Conservation (phyloP, 2,113 vertebrate species). For the Madoqua kirkii region DNA sequence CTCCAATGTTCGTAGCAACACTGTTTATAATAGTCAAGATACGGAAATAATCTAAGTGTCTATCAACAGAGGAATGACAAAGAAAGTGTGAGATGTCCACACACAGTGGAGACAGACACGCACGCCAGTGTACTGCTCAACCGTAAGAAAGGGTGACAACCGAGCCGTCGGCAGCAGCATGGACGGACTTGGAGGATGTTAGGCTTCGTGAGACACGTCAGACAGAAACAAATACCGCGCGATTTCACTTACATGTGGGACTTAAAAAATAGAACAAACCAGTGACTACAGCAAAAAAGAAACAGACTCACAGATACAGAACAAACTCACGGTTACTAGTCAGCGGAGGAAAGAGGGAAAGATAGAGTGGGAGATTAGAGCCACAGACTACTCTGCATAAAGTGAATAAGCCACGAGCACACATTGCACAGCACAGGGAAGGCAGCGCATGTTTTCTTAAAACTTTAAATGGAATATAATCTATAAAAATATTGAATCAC, state of each 20-base stretch:
- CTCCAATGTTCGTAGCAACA: neutral
- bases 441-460: neutral
- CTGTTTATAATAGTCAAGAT: neutral
- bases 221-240: neutral
- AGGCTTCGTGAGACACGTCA: neutral
- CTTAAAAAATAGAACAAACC: neutral
- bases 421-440: neutral
- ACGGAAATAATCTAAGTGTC: neutral
- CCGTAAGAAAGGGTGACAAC: fast-evolving
- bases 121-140: fast-evolving
- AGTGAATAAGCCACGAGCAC: neutral
- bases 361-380: neutral
- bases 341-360: neutral
- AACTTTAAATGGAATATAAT: neutral
- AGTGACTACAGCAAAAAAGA: neutral
- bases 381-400: neutral
- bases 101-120: neutral
- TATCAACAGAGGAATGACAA: neutral
- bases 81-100: neutral
- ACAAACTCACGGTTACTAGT: neutral
- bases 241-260: neutral
- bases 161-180: neutral
- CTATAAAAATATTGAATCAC: neutral
- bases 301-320: neutral
- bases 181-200: neutral